Evolutionary conservation across 2,888 invertebrate genomes (phyloP).

Genomic region (Drosophila aldrichi): DNA sequence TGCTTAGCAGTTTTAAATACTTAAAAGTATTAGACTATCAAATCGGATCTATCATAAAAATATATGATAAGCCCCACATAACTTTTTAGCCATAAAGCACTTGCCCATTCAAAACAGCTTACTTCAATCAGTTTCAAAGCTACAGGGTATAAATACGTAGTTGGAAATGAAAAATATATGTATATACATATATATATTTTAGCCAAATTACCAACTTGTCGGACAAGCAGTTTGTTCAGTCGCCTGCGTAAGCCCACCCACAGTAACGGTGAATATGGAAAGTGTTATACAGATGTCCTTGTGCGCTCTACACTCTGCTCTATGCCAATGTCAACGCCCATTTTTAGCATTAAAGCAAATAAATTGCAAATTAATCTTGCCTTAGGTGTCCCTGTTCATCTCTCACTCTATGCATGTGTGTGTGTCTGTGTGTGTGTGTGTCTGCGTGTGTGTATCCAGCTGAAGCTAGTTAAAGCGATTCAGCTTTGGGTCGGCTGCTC

Average conservation of each 20-base stretch:
- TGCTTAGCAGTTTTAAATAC: neutral
- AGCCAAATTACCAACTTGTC: conserved; percentile 58
- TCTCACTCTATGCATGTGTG: conserved; percentile 11
- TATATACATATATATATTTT: conserved; percentile 35
- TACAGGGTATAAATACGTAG: conserved; percentile 29
- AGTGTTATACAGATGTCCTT: conserved; percentile 49
- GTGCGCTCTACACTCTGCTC: neutral
- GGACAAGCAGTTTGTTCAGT: conserved; percentile 32
- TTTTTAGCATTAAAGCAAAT: conserved; percentile 73
- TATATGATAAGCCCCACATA: neutral
- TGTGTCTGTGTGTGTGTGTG: conserved; percentile 11
- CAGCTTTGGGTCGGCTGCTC: conserved; percentile 37
- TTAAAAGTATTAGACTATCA: too few relatives aligned
- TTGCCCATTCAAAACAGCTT: neutral
- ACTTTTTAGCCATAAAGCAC: neutral
- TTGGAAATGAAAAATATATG: conserved; percentile 51
- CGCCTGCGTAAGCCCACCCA: conserved; percentile 13
- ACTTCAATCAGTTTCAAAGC: too few relatives aligned
- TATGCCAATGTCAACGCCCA: conserved; percentile 26
- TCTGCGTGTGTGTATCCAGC: conserved; percentile 4
- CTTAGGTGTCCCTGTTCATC: conserved; percentile 52
- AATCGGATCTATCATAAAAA: neutral
- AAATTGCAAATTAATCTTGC: conserved; percentile 82
- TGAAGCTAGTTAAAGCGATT: conserved; percentile 57
- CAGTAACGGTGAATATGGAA: conserved; percentile 27